A percentile compares a stretch with the other conserved stretches of the same genome.
Conservation (phyloP, 2,888 invertebrate species). For the Acrocera orbiculus region DNA sequence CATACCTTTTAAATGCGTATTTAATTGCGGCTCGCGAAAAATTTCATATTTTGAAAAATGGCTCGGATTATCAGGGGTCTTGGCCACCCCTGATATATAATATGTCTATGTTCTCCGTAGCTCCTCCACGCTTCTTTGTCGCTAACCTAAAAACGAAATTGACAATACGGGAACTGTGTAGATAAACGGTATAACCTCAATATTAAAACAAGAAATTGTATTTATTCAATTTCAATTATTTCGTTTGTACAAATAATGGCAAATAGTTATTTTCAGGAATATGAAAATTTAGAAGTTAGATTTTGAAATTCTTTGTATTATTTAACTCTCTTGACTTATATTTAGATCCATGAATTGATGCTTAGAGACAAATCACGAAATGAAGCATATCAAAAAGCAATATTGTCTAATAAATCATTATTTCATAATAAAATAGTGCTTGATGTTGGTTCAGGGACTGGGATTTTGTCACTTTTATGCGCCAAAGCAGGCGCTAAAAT, state of each 20-base stretch:
- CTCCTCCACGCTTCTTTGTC: no score
- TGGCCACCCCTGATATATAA: no score
- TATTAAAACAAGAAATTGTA: no score
- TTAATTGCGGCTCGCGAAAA: no score
- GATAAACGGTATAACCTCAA: no score
- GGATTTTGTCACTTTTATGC: constrained; percentile 78
- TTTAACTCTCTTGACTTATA: constrained; percentile 5
- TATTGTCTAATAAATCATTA: constrained; percentile 42
- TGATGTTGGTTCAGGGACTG: constrained; percentile 75
- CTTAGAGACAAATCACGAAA: constrained; percentile 59
- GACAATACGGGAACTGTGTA: no score
- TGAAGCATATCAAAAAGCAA: constrained; percentile 62
- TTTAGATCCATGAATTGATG: constrained; percentile 65
- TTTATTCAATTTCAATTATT: no score
- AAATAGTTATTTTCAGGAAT: constrained; percentile 38
- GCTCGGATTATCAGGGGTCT: no score
- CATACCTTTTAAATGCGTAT: no score
- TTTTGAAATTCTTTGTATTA: neutral
- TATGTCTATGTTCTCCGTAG: no score
- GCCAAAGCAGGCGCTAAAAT: constrained; percentile 73
- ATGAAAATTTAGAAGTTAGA: constrained; percentile 57
- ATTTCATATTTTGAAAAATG: no score
- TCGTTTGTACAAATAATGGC: constrained; percentile 1
- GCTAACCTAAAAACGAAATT: no score
- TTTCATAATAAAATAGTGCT: constrained; percentile 66